Evolutionary conservation across 2,113 vertebrate genomes (phyloP).

Genomic region (Tiliqua scincoides): DNA sequence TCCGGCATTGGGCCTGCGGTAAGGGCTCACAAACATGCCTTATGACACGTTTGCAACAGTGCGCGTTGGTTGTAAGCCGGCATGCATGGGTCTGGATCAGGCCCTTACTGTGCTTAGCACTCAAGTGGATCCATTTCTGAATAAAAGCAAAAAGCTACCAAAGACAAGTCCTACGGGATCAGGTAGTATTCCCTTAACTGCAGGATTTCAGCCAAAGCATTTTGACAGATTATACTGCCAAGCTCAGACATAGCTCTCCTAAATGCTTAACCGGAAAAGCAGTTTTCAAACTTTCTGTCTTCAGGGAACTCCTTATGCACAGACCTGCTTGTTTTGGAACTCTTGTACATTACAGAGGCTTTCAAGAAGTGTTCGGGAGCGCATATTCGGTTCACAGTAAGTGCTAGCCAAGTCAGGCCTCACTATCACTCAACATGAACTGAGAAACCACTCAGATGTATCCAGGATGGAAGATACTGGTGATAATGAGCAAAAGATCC

Average conservation of each 20-base stretch:
- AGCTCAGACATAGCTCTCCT: neutral
- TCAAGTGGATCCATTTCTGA: neutral
- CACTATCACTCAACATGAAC: neutral
- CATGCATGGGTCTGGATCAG: too few relatives aligned
- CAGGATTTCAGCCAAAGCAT: neutral
- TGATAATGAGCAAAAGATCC: neutral
- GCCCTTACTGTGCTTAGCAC: neutral
- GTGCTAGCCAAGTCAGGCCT: neutral
- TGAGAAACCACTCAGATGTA: neutral
- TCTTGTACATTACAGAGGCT: neutral
- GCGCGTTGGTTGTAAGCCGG: too few relatives aligned
- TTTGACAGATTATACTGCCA: neutral
- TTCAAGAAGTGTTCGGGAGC: neutral
- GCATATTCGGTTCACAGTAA: neutral
- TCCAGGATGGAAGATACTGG: neutral
- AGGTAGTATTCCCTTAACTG: neutral
- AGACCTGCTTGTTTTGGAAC: neutral
- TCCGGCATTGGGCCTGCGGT: too few relatives aligned
- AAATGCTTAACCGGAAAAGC: neutral
- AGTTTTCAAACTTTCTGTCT: neutral
- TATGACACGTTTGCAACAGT: too few relatives aligned
- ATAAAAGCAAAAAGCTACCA: neutral
- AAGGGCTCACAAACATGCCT: too few relatives aligned
- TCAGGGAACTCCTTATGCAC: neutral
- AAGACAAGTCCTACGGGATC: too few relatives aligned